A percentile compares a stretch with the other conserved stretches of the same genome.
These are phyloP conservation scores for Sebastes umbrosus DNA, from an alignment of 2,797 vertebrate genomes.

Conservation along the genomic window DNA sequence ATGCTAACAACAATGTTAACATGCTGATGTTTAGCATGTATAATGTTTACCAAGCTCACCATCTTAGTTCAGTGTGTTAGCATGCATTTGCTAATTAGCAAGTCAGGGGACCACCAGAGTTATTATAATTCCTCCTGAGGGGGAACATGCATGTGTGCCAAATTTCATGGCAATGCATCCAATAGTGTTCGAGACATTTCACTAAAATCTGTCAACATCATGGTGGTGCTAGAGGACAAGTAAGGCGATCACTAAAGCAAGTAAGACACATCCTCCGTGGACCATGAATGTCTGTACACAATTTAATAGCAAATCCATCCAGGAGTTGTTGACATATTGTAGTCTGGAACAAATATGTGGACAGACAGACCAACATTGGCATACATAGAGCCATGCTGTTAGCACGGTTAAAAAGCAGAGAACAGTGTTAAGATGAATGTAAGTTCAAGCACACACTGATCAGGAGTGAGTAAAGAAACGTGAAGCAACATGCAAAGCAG, in stretches of 20 bases:
- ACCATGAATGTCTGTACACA: background rate
- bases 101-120: background rate
- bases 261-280: background rate
- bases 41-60: background rate
- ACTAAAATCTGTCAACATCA: background rate
- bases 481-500: conserved; percentile 26
- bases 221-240: background rate
- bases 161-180: background rate
- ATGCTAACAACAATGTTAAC: background rate
- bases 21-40: background rate
- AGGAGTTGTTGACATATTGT: background rate
- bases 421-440: background rate
- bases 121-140: background rate
- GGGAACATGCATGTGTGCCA: background rate
- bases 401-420: background rate
- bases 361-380: background rate
- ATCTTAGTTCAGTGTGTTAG: background rate
- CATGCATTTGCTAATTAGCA: background rate
- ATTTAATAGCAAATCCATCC: background rate
- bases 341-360: background rate
- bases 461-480: background rate
- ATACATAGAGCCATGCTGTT: background rate
- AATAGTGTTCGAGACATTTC: background rate
- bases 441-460: background rate
- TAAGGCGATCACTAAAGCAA: background rate